A percentile compares a stretch with the other conserved stretches of the same genome.
Evolutionary conservation across 2,797 vertebrate species (phyloP).

Genomic region (Tapera naevia): DNA sequence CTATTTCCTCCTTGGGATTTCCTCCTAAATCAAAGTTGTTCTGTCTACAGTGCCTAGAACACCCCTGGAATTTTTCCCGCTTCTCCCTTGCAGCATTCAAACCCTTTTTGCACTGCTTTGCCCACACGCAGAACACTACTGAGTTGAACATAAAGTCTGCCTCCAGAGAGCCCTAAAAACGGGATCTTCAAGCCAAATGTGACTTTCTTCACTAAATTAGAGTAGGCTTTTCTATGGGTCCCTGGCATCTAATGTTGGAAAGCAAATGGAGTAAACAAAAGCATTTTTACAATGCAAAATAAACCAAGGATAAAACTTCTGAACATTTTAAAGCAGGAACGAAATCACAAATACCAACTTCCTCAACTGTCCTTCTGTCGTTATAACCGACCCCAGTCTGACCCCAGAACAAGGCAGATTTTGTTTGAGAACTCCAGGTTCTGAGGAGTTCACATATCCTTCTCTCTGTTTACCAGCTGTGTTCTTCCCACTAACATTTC

Average conservation of each 20-base stretch:
- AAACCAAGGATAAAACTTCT: background rate
- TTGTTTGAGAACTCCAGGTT: background rate
- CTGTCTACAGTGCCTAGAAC: conserved; percentile 12
- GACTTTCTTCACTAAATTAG: background rate
- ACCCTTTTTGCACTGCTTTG: background rate
- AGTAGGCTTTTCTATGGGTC: background rate
- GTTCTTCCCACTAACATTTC: background rate
- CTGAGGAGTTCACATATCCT: background rate
- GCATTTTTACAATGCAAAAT: background rate
- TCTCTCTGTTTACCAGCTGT: background rate
- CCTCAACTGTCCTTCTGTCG: background rate
- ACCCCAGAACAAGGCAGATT: background rate
- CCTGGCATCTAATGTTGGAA: background rate
- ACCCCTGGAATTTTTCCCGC: conserved; percentile 20
- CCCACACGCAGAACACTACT: background rate
- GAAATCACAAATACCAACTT: background rate
- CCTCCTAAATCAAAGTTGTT: conserved; percentile 50
- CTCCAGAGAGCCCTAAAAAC: background rate
- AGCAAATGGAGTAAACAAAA: background rate
- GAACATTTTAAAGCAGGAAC: background rate
- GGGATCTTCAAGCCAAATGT: background rate
- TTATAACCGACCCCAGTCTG: background rate
- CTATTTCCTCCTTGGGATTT: conserved; percentile 57
- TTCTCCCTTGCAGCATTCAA: background rate
- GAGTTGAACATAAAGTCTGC: background rate